These are phyloP conservation scores for Candidula unifasciata DNA, from an alignment of 2,888 invertebrate genomes.

Conservation along the genomic window DNA sequence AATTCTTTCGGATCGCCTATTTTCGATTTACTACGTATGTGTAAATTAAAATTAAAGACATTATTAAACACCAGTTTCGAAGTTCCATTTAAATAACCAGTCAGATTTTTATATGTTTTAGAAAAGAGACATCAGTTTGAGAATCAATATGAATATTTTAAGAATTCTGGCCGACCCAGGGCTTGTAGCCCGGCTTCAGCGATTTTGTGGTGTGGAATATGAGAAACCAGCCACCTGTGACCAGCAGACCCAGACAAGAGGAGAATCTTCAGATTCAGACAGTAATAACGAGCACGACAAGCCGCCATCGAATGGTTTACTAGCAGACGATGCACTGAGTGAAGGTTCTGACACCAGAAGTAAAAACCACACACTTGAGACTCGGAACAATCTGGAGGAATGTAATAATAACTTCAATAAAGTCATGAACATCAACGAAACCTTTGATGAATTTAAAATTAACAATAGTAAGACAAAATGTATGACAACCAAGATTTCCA, in stretches of 20 bases:
- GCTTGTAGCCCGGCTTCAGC: constrained; percentile 50
- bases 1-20: background rate
- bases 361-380: background rate
- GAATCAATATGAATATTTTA: constrained; percentile 25
- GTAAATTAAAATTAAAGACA: too few species aligned
- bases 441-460: background rate
- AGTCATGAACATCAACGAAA: background rate
- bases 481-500: background rate
- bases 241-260: constrained; percentile 48
- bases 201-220: constrained; percentile 47
- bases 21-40: too few species aligned
- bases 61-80: too few species aligned
- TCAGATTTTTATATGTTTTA: too few species aligned
- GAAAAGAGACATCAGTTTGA: too few species aligned
- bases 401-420: constrained; percentile 18
- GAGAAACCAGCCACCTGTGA: constrained; percentile 48
- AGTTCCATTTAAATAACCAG: too few species aligned
- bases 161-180: constrained; percentile 42
- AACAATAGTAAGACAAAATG: background rate
- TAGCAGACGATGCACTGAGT: background rate
- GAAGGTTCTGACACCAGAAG: too few species aligned
- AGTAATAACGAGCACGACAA: constrained; percentile 6
- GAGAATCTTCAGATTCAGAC: constrained; percentile 40
- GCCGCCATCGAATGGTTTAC: background rate
- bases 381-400: constrained; percentile 23